Evolutionary conservation across 2,888 invertebrate species (phyloP).

Genomic region (Pandemis corylana): DNA sequence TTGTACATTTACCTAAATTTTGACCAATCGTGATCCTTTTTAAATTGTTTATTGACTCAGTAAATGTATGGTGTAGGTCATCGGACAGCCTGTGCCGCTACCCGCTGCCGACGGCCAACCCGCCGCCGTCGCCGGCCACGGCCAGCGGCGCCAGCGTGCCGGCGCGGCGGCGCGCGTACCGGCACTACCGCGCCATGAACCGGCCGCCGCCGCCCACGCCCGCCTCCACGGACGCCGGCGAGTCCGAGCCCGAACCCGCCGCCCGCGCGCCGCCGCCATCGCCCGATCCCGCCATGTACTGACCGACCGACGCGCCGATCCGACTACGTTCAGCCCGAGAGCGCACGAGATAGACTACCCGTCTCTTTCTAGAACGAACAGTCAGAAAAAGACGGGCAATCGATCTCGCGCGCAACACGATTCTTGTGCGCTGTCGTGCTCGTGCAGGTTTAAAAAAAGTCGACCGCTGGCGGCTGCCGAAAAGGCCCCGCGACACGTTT

Average conservation of each 20-base stretch:
- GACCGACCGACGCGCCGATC: too few species aligned
- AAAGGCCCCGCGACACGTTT: too few species aligned
- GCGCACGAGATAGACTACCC: too few species aligned
- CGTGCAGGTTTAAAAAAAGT: too few species aligned
- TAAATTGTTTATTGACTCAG: background rate
- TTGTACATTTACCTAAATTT: too few species aligned
- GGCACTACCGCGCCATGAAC: slow-evolving; percentile 91
- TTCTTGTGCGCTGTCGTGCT: too few species aligned
- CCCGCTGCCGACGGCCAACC: slow-evolving; percentile 94
- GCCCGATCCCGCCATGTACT: slow-evolving; percentile 83
- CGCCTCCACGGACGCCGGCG: slow-evolving; percentile 97
- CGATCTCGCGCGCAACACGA: too few species aligned
- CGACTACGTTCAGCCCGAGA: too few species aligned
- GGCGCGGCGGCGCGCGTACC: slow-evolving; percentile 90
- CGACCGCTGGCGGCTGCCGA: too few species aligned
- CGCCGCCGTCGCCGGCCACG: slow-evolving; percentile 93
- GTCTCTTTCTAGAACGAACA: too few species aligned
- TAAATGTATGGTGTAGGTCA: slow-evolving; percentile 64
- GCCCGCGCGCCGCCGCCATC: slow-evolving; percentile 95
- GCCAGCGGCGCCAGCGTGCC: slow-evolving; percentile 87
- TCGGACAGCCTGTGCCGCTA: slow-evolving; percentile 89
- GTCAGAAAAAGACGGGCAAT: too few species aligned
- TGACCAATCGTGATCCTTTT: too few species aligned
- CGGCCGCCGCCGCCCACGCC: slow-evolving; percentile 98
- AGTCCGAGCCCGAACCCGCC: slow-evolving; percentile 91